Conservation (phyloP, 2,113 vertebrate species). For the Ammodytes dubius region DNA sequence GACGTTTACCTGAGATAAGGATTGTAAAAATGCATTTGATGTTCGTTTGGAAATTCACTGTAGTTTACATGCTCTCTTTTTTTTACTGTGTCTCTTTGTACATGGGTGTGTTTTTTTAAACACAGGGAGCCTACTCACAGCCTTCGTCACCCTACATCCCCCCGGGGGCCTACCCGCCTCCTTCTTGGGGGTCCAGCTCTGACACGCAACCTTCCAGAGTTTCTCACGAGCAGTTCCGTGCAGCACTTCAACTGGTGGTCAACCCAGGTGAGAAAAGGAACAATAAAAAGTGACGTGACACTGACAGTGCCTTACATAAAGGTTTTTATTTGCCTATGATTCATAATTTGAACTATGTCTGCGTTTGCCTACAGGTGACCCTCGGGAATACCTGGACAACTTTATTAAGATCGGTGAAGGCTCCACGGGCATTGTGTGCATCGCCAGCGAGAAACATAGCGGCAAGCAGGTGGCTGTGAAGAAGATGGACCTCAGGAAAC, state of each 20-base stretch:
- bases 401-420: constrained; percentile 99
- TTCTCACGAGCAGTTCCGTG: constrained; percentile 98
- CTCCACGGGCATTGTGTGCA: constrained; percentile 98
- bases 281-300: not conserved
- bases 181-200: constrained; percentile 95
- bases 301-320: not conserved
- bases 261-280: constrained; percentile 88
- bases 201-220: constrained; percentile 96
- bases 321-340: not conserved
- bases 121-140: constrained; percentile 89
- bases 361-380: constrained; percentile 85
- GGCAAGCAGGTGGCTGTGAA: constrained; percentile 98
- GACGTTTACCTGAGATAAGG: not conserved
- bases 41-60: not conserved
- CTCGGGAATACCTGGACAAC: constrained; percentile 96
- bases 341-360: not conserved
- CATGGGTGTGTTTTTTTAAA: not conserved
- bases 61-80: not conserved
- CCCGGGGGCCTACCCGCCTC: constrained; percentile 92
- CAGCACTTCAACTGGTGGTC: constrained; percentile 96
- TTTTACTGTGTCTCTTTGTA: not conserved
- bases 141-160: constrained; percentile 94
- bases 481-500: constrained; percentile 99
- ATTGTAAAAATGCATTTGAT: not conserved
- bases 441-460: constrained; percentile 96